Percentiles rank a stretch among this genome's conserved stretches.
These are phyloP conservation scores for Cassiopea andromeda DNA, from an alignment of 30 jellyfish, hydroid and myxozoan species.

Conservation along the genomic window DNA sequence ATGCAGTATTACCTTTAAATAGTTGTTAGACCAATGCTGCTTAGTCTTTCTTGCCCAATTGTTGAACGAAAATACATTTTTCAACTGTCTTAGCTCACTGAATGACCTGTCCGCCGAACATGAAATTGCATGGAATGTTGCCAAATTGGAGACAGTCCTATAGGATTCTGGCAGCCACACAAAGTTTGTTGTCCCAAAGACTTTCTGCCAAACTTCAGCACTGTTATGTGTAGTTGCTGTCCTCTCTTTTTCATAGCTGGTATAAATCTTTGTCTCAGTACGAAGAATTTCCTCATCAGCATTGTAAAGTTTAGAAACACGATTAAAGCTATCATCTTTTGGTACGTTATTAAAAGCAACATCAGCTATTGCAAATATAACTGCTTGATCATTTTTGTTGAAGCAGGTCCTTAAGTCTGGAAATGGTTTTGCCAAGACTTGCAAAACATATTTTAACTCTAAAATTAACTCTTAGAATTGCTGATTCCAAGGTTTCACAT, in stretches of 20 bases:
- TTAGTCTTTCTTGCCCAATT: conserved; percentile 56
- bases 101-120: conserved; percentile 52
- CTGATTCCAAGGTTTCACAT: conserved; percentile 22
- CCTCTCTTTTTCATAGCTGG: not conserved
- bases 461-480: conserved; percentile 16
- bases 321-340: conserved; percentile 43
- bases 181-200: conserved; percentile 36
- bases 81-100: conserved; percentile 39
- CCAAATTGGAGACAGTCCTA: conserved; percentile 40
- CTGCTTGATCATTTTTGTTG: conserved; percentile 38
- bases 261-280: conserved; percentile 47
- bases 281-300: conserved; percentile 43
- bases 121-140: conserved; percentile 54
- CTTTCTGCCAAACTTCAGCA: not conserved
- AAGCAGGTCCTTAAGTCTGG: conserved; percentile 15
- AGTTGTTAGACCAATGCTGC: conserved; percentile 21
- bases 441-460: conserved; percentile 33
- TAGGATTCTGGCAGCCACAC: conserved; percentile 49
- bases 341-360: conserved; percentile 51
- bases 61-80: conserved; percentile 34
- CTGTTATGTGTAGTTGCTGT: too few relatives aligned
- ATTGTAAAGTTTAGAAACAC: conserved; percentile 20
- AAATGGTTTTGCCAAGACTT: conserved; percentile 34
- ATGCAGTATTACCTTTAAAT: conserved; percentile 25
- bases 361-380: conserved; percentile 60